Evolutionary conservation across 2,888 invertebrate species (phyloP).

Genomic region (Hydriomena furcata): DNA sequence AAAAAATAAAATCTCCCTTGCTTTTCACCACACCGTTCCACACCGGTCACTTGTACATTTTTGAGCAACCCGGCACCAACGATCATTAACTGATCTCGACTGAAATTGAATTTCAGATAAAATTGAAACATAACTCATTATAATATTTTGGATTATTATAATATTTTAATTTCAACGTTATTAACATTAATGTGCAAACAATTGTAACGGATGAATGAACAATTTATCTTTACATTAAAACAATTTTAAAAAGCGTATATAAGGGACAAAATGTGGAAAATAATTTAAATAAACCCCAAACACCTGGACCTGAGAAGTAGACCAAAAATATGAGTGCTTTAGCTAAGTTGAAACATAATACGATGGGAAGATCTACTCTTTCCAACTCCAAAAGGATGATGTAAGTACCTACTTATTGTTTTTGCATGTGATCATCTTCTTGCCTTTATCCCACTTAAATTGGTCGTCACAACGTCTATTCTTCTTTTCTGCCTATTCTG

Average conservation of each 20-base stretch:
- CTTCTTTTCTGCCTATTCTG: too few species aligned
- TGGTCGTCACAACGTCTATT: too few species aligned
- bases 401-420: not conserved
- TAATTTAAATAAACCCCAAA: not conserved
- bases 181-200: conserved; percentile 4
- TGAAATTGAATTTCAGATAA: too few species aligned
- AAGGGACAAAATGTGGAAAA: conserved; percentile 1
- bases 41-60: too few species aligned
- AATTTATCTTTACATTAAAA: conserved; percentile 1
- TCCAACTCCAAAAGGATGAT: conserved; percentile 3
- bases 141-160: not conserved
- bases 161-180: conserved; percentile 19
- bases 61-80: too few species aligned
- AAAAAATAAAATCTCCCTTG: too few species aligned
- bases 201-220: not conserved
- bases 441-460: too few species aligned
- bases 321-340: conserved; percentile 7
- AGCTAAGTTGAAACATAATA: conserved; percentile 5
- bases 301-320: not conserved
- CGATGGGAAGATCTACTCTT: not conserved
- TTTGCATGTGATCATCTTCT: not conserved
- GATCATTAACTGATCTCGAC: too few species aligned
- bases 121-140: too few species aligned
- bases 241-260: conserved; percentile 1
- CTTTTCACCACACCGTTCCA: too few species aligned